A percentile compares a stretch with the other conserved stretches of the same genome.
These are phyloP conservation scores for Pseudomyrmex concolor DNA, from an alignment of 1,140 invertebrate species.

Conservation along the genomic window DNA sequence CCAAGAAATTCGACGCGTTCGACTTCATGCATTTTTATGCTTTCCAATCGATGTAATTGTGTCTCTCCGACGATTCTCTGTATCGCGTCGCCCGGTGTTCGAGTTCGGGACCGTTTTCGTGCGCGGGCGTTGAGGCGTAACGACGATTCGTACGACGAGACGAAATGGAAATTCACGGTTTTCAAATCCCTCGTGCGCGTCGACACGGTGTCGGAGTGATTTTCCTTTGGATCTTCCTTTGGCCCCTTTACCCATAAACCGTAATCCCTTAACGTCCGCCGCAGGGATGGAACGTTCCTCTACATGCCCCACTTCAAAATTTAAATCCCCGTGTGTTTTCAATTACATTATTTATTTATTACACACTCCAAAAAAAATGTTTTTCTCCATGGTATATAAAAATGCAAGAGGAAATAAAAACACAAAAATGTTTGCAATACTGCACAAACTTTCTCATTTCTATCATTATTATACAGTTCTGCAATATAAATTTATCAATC, in stretches of 20 bases:
- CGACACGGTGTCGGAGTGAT: slow-evolving; percentile 20
- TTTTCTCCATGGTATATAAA: background rate
- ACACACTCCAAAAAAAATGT: background rate
- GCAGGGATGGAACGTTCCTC: slow-evolving; percentile 26
- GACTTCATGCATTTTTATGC: slow-evolving; percentile 73
- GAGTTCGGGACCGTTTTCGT: background rate
- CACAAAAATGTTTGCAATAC: background rate
- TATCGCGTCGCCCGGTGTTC: background rate
- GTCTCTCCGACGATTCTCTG: slow-evolving; percentile 7
- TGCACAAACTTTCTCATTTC: background rate
- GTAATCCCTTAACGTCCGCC: slow-evolving; percentile 39
- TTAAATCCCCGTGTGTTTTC: slow-evolving; percentile 28
- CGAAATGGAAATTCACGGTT: slow-evolving; percentile 71
- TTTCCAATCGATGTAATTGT: slow-evolving; percentile 71
- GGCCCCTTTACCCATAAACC: slow-evolving; percentile 29
- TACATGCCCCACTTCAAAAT: background rate
- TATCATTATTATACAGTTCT: background rate
- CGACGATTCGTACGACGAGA: slow-evolving; percentile 60
- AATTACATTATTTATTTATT: slow-evolving; percentile 18
- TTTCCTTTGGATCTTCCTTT: slow-evolving; percentile 15
- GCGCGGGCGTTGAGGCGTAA: slow-evolving; percentile 54
- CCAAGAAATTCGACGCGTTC: slow-evolving; percentile 50
- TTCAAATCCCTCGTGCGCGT: slow-evolving; percentile 57
- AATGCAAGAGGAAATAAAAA: background rate
- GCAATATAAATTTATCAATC: too few relatives aligned